Conservation (phyloP, 2,113 vertebrate genomes). For the Lathamus discolor region DNA sequence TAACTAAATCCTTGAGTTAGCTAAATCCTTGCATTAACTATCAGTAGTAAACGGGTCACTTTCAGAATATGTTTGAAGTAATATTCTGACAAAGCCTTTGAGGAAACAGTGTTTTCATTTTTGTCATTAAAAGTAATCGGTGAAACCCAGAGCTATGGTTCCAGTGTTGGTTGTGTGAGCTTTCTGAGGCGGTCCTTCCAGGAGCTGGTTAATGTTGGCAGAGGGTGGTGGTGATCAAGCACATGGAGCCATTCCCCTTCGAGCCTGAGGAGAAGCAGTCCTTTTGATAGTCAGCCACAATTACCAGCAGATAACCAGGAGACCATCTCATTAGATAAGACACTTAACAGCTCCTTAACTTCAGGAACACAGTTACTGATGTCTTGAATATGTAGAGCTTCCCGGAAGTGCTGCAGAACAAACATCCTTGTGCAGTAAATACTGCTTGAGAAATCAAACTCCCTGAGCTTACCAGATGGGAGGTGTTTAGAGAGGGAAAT, state of each 20-base stretch:
- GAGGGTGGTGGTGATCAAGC: neutral
- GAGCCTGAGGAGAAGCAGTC: neutral
- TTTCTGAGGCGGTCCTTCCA: neutral
- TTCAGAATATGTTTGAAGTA: neutral
- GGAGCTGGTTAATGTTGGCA: neutral
- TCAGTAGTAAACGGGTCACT: neutral
- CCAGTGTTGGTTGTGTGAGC: neutral
- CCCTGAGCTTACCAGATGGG: neutral
- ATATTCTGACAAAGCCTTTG: neutral
- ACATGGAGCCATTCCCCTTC: neutral
- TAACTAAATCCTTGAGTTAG: neutral
- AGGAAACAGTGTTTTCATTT: neutral
- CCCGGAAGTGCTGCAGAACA: neutral
- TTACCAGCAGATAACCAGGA: neutral
- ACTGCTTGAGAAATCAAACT: neutral
- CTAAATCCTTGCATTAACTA: neutral
- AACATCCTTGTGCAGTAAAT: neutral
- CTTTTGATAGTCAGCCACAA: neutral
- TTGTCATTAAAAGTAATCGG: neutral
- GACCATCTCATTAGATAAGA: neutral
- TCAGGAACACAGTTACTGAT: neutral
- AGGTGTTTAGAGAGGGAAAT: neutral
- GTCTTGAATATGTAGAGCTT: neutral
- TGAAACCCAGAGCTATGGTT: neutral
- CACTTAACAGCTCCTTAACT: neutral